Base-by-base conservation (phyloP, 2,888 invertebrate species). In the Athalia circularis region DNA sequence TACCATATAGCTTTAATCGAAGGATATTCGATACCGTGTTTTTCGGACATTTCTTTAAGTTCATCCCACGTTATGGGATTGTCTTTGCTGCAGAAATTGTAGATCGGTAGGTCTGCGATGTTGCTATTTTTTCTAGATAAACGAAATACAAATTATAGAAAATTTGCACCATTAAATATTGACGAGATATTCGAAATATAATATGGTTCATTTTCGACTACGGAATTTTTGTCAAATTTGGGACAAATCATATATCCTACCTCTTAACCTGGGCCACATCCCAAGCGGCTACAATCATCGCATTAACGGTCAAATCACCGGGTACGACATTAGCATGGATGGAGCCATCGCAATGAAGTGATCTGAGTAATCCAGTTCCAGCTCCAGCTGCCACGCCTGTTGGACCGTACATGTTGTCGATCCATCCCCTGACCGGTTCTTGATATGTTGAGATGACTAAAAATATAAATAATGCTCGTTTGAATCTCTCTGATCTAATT, bases 381-480 rank as follows among this genome's bases (percentile, higher is more conserved):
- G 94, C 94, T 0, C 95, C 95, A 9, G 95, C 92, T 82, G 93
- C 94, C 61, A 93, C 92, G 0, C 94, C 97, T 6, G 96, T 96
- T 0, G 97, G 96, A 4, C 98, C 98, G 87, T 98, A 98, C 84
- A 96, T 92, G 86, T 97, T 98, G 91, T 97, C 97, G 13, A 97
- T 96, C 97, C 97, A 98, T 0, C 96, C 97, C 81, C 94, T 91
- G 0, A 95, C 90, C 0, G 96, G 96, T 87, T 96, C 95, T 72
- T 93, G 93, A 85, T 95, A 95, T 0, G 95, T 93, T 3, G 94
- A 93, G 79, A 93, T 91, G 9, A 94, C 94, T 94, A 85, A 9
- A 88, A 88, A 79, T 81, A 59, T 79, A 72, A 79, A 64, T 47
- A 61, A 68, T 9, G 29, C n/a, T 54, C 6, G 6, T 29, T 29